A percentile compares a stretch with the other conserved stretches of the same genome.
phyloP scores from a whole-genome alignment of 1,140 invertebrate genomes.

The Drosophila watanabei region DNA sequence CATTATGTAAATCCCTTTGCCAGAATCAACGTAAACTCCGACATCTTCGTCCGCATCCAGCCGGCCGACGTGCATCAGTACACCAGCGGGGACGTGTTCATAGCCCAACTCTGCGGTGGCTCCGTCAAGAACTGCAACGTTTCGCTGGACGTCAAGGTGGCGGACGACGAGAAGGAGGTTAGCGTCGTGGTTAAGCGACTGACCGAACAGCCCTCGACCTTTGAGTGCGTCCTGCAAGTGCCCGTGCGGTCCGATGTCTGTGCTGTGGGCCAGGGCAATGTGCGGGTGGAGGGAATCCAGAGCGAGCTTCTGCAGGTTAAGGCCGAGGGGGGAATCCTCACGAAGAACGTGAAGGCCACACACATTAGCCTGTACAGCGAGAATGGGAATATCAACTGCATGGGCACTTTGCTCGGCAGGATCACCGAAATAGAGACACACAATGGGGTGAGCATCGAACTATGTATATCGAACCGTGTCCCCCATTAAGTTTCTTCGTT shows the following conservation, averaged over 20 bases:
- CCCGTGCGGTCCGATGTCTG: slow-evolving; percentile 65
- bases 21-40: slow-evolving; percentile 68
- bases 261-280: slow-evolving; percentile 41
- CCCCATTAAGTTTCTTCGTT: neutral
- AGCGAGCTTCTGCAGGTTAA: slow-evolving; percentile 62
- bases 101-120: slow-evolving; percentile 63
- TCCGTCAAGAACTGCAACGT: slow-evolving; percentile 55
- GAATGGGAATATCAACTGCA: slow-evolving; percentile 67
- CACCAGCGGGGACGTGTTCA: slow-evolving; percentile 69
- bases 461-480: no score
- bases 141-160: slow-evolving; percentile 51
- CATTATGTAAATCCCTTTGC: slow-evolving; percentile 76
- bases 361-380: slow-evolving; percentile 57
- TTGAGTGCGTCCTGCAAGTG: slow-evolving; percentile 65
- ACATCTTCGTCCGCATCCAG: slow-evolving; percentile 61
- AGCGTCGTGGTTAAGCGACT: slow-evolving; percentile 60
- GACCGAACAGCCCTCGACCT: slow-evolving; percentile 24
- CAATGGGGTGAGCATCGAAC: slow-evolving; percentile 55
- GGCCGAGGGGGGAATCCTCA: slow-evolving; percentile 56
- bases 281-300: slow-evolving; percentile 59
- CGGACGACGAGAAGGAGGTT: slow-evolving; percentile 63
- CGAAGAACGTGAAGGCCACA: slow-evolving; percentile 66
- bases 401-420: slow-evolving; percentile 68
- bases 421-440: slow-evolving; percentile 60
- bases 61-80: slow-evolving; percentile 69